phyloP scores from a whole-genome alignment of 2,888 invertebrate species.

The Xestia xanthographa region DNA sequence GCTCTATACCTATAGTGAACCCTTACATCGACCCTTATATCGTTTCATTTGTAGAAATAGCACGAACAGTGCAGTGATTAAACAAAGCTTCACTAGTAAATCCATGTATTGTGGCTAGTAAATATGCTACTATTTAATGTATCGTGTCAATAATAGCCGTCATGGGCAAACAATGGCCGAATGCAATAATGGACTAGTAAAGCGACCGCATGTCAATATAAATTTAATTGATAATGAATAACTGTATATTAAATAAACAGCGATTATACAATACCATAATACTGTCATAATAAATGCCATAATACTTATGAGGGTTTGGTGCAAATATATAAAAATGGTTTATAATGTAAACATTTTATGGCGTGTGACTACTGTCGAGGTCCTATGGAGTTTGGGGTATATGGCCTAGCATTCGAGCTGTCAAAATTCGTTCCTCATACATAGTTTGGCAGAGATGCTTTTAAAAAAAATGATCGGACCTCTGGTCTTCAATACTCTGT shows the following conservation, averaged over 20 bases:
- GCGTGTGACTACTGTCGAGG: not conserved
- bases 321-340: too few relatives aligned
- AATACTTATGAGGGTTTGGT: not conserved
- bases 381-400: too few relatives aligned
- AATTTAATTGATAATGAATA: slow-evolving; percentile 22
- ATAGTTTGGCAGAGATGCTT: not conserved
- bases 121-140: slow-evolving; percentile 31
- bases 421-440: not conserved
- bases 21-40: too few relatives aligned
- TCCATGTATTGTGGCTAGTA: not conserved
- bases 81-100: not conserved
- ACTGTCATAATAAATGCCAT: too few relatives aligned
- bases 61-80: not conserved
- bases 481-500: slow-evolving; percentile 11
- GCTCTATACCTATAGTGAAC: not conserved
- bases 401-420: not conserved
- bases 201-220: not conserved
- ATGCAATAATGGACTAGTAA: slow-evolving; percentile 20
- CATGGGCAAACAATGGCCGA: slow-evolving; percentile 21
- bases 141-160: slow-evolving; percentile 15
- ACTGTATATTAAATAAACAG: not conserved
- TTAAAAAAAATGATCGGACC: not conserved
- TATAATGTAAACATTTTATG: too few relatives aligned
- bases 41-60: not conserved
- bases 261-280: not conserved